A percentile compares a stretch with the other conserved stretches of the same genome.
Evolutionary conservation across 2,113 vertebrate species (phyloP).

Genomic region (Xenopus borealis): DNA sequence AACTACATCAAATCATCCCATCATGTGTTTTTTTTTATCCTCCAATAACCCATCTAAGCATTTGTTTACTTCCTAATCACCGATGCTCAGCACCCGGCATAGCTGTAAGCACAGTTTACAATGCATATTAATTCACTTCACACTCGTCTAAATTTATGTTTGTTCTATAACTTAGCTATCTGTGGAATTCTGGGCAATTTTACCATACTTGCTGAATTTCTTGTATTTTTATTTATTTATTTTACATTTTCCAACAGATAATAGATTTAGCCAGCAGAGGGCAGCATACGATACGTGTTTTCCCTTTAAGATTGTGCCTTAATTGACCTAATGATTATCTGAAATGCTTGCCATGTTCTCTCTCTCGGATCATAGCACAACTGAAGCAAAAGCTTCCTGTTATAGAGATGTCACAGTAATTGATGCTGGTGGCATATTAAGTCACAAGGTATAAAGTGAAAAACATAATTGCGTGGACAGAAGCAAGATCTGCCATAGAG

Average conservation of each 20-base stretch:
- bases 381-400: no score
- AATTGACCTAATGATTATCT: conserved; percentile 2
- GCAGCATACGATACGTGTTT: conserved; percentile 39
- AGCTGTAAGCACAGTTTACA: conserved; percentile 25
- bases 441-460: no score
- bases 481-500: no score
- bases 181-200: no score
- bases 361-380: no score
- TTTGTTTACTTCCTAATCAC: conserved; percentile 31
- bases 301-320: background rate
- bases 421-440: no score
- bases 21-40: conserved; percentile 17
- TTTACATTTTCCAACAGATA: no score
- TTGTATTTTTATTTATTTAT: no score
- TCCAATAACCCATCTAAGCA: conserved; percentile 8
- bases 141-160: background rate
- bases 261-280: conserved; percentile 52
- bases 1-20: conserved; percentile 27
- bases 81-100: conserved; percentile 23
- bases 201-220: no score
- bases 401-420: no score
- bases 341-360: no score
- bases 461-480: no score
- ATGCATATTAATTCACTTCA: conserved; percentile 8
- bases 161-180: background rate